These are phyloP conservation scores for Isichthys henryi DNA, from an alignment of 2,113 vertebrate genomes.

Conservation along the genomic window DNA sequence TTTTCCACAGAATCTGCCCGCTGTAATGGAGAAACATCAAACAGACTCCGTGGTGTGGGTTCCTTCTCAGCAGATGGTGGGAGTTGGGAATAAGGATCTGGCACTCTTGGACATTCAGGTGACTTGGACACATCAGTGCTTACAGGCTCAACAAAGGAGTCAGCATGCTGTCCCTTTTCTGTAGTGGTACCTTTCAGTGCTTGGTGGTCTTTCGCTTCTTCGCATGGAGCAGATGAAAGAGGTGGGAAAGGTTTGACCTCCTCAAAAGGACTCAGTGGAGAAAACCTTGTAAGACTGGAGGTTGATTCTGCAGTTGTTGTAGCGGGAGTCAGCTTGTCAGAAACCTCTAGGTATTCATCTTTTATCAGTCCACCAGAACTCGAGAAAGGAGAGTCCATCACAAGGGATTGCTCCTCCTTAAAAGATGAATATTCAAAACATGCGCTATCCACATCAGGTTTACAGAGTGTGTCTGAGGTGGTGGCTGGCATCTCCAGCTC, in stretches of 20 bases:
- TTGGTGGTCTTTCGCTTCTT: conserved; percentile 38
- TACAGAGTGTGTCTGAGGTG: conserved; percentile 45
- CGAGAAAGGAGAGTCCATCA: conserved; percentile 53
- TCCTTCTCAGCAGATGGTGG: conserved; percentile 47
- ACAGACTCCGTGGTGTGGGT: conserved; percentile 56
- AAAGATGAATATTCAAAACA: conserved; percentile 69
- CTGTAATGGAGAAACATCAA: conserved; percentile 64
- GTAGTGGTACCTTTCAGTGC: conserved; percentile 40
- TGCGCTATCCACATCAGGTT: conserved; percentile 30
- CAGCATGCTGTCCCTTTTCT: conserved; percentile 60
- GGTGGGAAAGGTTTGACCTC: conserved; percentile 56
- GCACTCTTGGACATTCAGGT: conserved; percentile 36
- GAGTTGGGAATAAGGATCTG: conserved; percentile 39
- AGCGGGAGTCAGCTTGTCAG: conserved; percentile 63
- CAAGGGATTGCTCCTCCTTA: conserved; percentile 63
- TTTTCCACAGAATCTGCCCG: conserved; percentile 58
- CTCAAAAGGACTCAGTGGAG: conserved; percentile 63
- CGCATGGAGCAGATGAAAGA: conserved; percentile 24
- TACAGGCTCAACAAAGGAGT: conserved; percentile 58
- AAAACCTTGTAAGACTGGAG: conserved; percentile 59
- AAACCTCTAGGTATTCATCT: conserved; percentile 86
- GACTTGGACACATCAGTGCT: conserved; percentile 47
- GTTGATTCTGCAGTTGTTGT: conserved; percentile 57
- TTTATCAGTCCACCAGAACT: conserved; percentile 54
- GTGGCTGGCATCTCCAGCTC: conserved; percentile 59